phyloP scores from a whole-genome alignment of 2,797 vertebrate genomes.

The Phaenicophaeus curvirostris region DNA sequence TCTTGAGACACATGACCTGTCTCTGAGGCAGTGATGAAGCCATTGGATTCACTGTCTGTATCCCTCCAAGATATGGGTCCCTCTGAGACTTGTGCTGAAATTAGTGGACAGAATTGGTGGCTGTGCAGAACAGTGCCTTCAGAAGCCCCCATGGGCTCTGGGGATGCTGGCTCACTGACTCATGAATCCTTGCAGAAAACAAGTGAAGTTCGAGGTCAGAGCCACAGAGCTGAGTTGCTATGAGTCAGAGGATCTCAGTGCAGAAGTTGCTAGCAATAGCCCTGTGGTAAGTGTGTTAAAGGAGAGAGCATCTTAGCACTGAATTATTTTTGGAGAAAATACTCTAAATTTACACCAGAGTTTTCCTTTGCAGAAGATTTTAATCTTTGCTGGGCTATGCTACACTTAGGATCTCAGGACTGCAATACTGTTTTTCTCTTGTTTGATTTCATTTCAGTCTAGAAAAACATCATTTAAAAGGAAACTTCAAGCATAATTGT shows the following conservation, averaged over 20 bases:
- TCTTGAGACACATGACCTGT: not conserved
- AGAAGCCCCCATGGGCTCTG: not conserved
- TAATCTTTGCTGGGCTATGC: not conserved
- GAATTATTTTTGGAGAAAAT: not conserved
- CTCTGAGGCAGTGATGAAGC: not conserved
- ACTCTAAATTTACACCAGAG: not conserved
- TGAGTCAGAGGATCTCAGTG: not conserved
- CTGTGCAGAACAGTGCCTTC: not conserved
- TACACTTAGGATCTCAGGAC: not conserved
- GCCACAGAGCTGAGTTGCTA: not conserved
- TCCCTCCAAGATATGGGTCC: not conserved
- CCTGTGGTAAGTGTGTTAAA: not conserved
- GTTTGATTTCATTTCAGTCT: not conserved
- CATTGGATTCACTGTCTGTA: not conserved
- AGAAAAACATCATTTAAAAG: not conserved
- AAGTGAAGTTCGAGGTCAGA: not conserved
- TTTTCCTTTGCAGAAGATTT: not conserved
- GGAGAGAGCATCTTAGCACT: not conserved
- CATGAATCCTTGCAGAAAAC: not conserved
- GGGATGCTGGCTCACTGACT: not conserved
- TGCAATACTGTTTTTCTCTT: not conserved
- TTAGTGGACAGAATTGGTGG: not conserved
- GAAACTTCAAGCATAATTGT: not conserved
- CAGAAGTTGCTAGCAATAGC: not conserved
- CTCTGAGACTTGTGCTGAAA: not conserved